These are phyloP conservation scores for Halocynthia aurantium DNA, from an alignment of 23 tunicate species.

Conservation along the genomic window DNA sequence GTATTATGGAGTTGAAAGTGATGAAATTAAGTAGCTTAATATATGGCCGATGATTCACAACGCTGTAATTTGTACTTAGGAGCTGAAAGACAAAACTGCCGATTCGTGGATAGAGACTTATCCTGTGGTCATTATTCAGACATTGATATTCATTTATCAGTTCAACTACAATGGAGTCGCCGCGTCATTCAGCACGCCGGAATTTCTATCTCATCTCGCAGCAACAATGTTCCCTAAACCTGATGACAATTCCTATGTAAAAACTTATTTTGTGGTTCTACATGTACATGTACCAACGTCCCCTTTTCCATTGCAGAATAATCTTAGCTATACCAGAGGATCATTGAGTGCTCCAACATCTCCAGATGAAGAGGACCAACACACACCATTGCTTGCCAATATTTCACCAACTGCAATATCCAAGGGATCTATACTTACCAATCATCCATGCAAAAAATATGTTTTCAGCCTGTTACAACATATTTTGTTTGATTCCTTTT, in stretches of 20 bases:
- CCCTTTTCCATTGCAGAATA: too few relatives aligned
- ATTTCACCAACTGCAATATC: conserved; percentile 6
- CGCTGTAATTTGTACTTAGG: neutral
- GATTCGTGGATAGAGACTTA: conserved; percentile 13
- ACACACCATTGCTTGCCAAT: neutral
- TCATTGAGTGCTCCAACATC: neutral
- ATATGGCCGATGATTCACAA: neutral
- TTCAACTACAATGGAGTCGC: conserved; percentile 21
- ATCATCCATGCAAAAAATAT: conserved; percentile 46
- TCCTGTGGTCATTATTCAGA: conserved; percentile 20
- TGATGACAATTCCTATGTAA: conserved; percentile 15
- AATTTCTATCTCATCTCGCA: conserved; percentile 17
- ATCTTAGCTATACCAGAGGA: neutral
- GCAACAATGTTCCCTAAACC: conserved; percentile 11
- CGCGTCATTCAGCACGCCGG: neutral
- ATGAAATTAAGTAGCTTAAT: too few relatives aligned
- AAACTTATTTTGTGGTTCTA: too few relatives aligned
- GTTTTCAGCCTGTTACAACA: conserved; percentile 36
- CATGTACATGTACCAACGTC: too few relatives aligned
- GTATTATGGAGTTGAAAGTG: neutral
- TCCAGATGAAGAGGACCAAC: neutral
- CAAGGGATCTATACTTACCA: conserved; percentile 19
- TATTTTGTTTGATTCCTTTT: conserved; percentile 55
- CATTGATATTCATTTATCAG: conserved; percentile 23
- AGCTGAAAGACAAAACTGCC: neutral